These are phyloP conservation scores for Pseudochromis fuscus DNA, from an alignment of 2,797 vertebrate species.

Conservation along the genomic window DNA sequence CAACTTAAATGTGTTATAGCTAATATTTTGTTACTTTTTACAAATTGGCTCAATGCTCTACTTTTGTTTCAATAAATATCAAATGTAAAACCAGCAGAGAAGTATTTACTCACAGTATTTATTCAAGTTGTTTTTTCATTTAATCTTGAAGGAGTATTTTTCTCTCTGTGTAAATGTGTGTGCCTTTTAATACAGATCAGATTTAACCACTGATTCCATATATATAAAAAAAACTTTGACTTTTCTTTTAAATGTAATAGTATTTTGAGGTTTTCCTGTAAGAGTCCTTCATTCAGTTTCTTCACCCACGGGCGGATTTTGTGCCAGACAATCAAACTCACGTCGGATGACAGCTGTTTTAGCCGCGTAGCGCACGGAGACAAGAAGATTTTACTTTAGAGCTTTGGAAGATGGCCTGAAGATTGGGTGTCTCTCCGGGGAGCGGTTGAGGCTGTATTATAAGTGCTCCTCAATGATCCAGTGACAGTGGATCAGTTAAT, in stretches of 20 bases:
- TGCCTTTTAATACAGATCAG: background rate
- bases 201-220: background rate
- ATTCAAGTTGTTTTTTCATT: slow-evolving; percentile 6
- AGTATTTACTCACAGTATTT: slow-evolving; percentile 54
- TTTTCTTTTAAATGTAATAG: slow-evolving; percentile 1
- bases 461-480: slow-evolving; percentile 59
- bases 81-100: slow-evolving; percentile 79
- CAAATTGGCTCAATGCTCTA: slow-evolving; percentile 83
- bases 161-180: background rate
- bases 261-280: slow-evolving; percentile 14
- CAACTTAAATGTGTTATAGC: slow-evolving; percentile 81
- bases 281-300: slow-evolving; percentile 21
- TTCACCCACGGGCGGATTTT: slow-evolving; percentile 36
- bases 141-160: background rate
- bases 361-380: slow-evolving; percentile 47
- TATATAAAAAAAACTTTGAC: background rate
- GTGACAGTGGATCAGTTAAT: slow-evolving; percentile 71
- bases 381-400: slow-evolving; percentile 48
- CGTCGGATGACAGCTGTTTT: slow-evolving; percentile 58
- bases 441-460: slow-evolving; percentile 57
- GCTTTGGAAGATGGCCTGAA: slow-evolving; percentile 69
- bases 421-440: slow-evolving; percentile 64
- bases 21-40: slow-evolving; percentile 85
- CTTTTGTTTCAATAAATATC: slow-evolving; percentile 89
- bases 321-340: slow-evolving; percentile 53